These are phyloP conservation scores for Trissolcus japonicus DNA, from an alignment of 2,888 invertebrate genomes.

Conservation along the genomic window DNA sequence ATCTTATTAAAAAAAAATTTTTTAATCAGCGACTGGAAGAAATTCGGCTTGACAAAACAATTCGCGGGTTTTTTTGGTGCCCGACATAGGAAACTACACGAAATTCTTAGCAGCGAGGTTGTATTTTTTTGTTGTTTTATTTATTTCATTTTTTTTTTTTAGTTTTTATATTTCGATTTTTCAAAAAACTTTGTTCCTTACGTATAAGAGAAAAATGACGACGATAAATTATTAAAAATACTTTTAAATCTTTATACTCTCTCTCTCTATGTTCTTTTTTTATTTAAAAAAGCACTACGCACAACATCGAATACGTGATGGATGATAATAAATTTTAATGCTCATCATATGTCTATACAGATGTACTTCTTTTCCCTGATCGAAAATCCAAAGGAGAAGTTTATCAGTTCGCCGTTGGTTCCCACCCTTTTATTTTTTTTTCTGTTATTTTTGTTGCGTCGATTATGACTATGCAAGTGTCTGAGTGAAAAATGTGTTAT, in stretches of 20 bases:
- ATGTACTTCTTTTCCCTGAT: slow-evolving; percentile 46
- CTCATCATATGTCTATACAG: slow-evolving; percentile 64
- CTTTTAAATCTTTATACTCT: slow-evolving; percentile 16
- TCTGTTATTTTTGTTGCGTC: neutral
- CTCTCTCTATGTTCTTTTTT: slow-evolving; percentile 6
- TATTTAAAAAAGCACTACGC: slow-evolving; percentile 68
- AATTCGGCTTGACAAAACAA: slow-evolving; percentile 11
- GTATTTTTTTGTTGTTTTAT: neutral
- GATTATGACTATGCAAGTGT: slow-evolving; percentile 6
- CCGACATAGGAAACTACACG: slow-evolving; percentile 36
- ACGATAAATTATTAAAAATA: slow-evolving; percentile 65
- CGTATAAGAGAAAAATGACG: neutral
- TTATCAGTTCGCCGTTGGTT: slow-evolving; percentile 46
- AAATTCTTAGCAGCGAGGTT: slow-evolving; percentile 28
- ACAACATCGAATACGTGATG: slow-evolving; percentile 74
- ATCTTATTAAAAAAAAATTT: neutral
- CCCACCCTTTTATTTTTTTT: slow-evolving; percentile 10
- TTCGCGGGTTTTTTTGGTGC: slow-evolving; percentile 21
- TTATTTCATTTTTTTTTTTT: slow-evolving; percentile 12
- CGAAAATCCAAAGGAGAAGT: slow-evolving; percentile 40
- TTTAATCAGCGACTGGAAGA: slow-evolving; percentile 16
- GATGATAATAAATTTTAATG: slow-evolving; percentile 68
- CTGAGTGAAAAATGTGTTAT: slow-evolving; percentile 15
- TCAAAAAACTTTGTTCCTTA: slow-evolving; percentile 30
- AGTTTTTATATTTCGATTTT: slow-evolving; percentile 3